Evolutionary conservation across 1,140 invertebrate genomes (phyloP), one percentile per base, ranked within the genome.

Genomic region (Drosophila nebulosa): DNA sequence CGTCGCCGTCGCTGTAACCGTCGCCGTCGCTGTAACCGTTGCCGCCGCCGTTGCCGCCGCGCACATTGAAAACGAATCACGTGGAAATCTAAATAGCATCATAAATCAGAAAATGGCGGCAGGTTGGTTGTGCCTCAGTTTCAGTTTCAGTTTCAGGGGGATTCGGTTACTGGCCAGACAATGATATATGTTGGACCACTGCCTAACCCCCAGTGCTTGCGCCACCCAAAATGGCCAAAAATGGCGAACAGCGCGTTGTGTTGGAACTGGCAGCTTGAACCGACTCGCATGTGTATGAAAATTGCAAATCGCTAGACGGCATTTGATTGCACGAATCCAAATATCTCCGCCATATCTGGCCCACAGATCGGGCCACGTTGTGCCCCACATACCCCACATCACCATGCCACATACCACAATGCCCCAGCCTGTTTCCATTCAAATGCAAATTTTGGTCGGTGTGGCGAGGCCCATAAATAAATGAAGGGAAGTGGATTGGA

Each of bases 71-170:
- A 85, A 86, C 81, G 81, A 85, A 85, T 85, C 81, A 85, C 81
- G 83, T 85, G 81, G 52, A 86, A 86, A 86, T 86, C 83, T 86
- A 86, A 86, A 86, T 86, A 86, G 83, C 83, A 84, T 89, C 83
- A 86, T 86, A 86, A 86, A 86, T 86, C 83, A 86, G 83, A 85
- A 80, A 85, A 85, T 80, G 81, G 84, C 81, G 81, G 81, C 81
- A 85, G 81, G 81, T 85, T 85, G 81, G 70, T 79, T 85, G 73
- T 75, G 67, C 65, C 72, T 69, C 67, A 42, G 58, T 70, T 64
- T 67, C 30, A 42, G 58, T 70, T 64, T 67, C 30, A 32, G 30
- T 60, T 73, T 50, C 22, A 36, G 52, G 46, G 55, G 52, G n/a
- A 36, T 73, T 52, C 39, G 26, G 59, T 51, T 46, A 51, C 51